Conservation (phyloP, 2,113 vertebrate species). For the Pseudopodoces humilis region DNA sequence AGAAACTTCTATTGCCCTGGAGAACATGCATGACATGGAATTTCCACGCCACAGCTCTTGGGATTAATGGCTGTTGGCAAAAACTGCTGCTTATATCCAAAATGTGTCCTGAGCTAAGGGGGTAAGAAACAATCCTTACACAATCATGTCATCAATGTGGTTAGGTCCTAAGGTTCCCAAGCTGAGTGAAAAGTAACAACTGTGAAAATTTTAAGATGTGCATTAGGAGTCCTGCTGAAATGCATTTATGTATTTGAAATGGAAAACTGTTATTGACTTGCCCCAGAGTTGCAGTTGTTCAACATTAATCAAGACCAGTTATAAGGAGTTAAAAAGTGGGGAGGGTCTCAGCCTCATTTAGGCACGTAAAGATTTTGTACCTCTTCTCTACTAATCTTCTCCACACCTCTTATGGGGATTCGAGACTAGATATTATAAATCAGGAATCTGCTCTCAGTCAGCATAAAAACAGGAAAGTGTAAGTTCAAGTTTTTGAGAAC, state of each 20-base stretch:
- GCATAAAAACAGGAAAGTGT: background rate
- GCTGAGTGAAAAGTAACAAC: background rate
- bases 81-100: slow-evolving; percentile 1
- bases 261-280: background rate
- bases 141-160: background rate
- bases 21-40: background rate
- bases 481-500: slow-evolving; percentile 1
- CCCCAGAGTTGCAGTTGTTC: background rate
- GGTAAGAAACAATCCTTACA: background rate
- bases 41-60: background rate
- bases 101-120: background rate
- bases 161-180: background rate
- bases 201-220: background rate
- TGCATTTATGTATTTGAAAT: background rate
- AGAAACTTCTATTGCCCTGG: background rate
- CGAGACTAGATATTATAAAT: background rate
- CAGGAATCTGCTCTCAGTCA: background rate
- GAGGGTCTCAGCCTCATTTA: background rate
- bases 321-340: background rate
- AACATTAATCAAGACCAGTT: background rate
- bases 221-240: background rate
- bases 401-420: background rate
- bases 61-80: background rate
- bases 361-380: background rate
- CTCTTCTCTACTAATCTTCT: background rate